phyloP scores from a whole-genome alignment of 64 coral and sea anemone species.

The Stichodactyla helianthus region DNA sequence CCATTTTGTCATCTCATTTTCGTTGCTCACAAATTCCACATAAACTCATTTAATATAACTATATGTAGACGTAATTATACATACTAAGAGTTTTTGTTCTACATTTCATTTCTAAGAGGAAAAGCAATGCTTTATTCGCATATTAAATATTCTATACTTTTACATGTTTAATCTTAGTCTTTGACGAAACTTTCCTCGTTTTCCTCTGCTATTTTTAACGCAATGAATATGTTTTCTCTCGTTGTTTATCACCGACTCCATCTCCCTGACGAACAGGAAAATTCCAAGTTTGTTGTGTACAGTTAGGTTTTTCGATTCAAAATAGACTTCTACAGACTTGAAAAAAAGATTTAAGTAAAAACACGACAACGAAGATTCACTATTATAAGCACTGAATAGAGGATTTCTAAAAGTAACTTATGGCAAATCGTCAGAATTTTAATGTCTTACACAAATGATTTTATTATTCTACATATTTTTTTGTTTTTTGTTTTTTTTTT shows the following conservation, averaged over 20 bases:
- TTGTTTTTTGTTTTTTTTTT: background rate
- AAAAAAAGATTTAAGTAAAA: background rate
- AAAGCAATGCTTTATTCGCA: background rate
- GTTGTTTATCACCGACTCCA: constrained; percentile 19
- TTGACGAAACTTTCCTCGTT: background rate
- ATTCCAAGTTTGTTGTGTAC: background rate
- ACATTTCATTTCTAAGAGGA: background rate
- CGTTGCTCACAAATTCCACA: constrained; percentile 20
- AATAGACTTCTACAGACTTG: background rate
- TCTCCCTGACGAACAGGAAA: constrained; percentile 9
- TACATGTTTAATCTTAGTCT: background rate
- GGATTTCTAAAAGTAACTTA: background rate
- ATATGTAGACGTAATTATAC: constrained; percentile 7
- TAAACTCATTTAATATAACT: constrained; percentile 13
- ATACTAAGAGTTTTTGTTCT: background rate
- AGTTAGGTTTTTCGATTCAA: background rate
- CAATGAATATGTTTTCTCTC: background rate
- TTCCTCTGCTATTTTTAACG: background rate
- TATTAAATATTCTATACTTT: background rate
- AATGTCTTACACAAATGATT: background rate
- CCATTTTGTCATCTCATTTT: constrained; percentile 17
- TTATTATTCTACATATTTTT: background rate
- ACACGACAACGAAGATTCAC: background rate
- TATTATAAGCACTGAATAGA: background rate
- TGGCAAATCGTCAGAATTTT: constrained; percentile 9